Evolutionary conservation across 2,888 invertebrate species (phyloP).

Genomic region (Pyrochroa serraticornis): DNA sequence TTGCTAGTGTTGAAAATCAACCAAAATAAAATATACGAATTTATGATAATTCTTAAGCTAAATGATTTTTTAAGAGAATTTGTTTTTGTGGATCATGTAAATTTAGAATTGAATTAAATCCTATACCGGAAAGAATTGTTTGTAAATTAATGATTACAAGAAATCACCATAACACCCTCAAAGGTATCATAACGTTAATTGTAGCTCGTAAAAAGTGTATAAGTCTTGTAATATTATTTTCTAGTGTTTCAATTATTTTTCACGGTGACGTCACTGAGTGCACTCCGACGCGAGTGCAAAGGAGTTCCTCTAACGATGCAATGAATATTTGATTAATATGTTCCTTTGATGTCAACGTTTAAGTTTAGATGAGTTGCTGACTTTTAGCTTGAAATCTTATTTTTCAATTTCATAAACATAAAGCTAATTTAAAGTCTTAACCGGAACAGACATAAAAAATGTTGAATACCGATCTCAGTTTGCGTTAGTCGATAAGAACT

Average conservation of each 20-base stretch:
- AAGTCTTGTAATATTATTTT: slow-evolving; percentile 21
- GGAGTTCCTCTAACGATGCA: slow-evolving; percentile 36
- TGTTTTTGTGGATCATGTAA: slow-evolving; percentile 22
- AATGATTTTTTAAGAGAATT: slow-evolving; percentile 19
- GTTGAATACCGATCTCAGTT: too few relatives aligned
- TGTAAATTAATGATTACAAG: too few relatives aligned
- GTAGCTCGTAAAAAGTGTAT: background rate
- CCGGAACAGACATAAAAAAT: too few relatives aligned
- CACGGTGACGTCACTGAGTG: slow-evolving; percentile 16
- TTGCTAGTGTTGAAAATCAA: too few relatives aligned
- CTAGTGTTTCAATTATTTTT: slow-evolving; percentile 37
- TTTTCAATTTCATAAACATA: slow-evolving; percentile 20
- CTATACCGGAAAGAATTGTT: too few relatives aligned
- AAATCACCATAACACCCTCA: too few relatives aligned
- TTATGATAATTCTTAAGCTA: slow-evolving; percentile 24
- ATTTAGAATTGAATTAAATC: slow-evolving; percentile 11
- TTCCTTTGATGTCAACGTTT: slow-evolving; percentile 33
- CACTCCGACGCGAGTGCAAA: slow-evolving; percentile 27
- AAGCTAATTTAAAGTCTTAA: slow-evolving; percentile 5
- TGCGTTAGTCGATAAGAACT: too few relatives aligned
- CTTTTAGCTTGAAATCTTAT: slow-evolving; percentile 25
- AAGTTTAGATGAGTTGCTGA: slow-evolving; percentile 30
- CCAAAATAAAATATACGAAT: slow-evolving; percentile 10
- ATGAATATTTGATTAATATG: slow-evolving; percentile 39
- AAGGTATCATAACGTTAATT: background rate